Base-by-base conservation (phyloP, 2,113 vertebrate species). In the Hucho hucho region DNA sequence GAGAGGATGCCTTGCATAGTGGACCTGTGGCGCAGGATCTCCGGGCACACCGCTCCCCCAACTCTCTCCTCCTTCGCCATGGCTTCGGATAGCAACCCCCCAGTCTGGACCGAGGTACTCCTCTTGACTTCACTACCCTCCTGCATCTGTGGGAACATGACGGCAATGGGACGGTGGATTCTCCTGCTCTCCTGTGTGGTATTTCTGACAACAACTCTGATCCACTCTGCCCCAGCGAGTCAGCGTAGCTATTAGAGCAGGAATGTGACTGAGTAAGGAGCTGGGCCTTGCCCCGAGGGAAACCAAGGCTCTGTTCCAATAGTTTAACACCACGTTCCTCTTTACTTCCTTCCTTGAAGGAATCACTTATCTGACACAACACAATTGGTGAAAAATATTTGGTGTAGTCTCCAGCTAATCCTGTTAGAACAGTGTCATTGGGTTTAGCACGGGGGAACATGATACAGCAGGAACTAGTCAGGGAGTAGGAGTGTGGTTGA, bases 241-340 rank as follows among this genome's bases (percentile, higher is more conserved):
- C 78, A 49, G 84, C 72, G 26, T 74, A 81, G 81, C 67, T 80
- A 24, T 72, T 74, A 74, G 75, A 18, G 37, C 37, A 90, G 78
- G 88, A 92, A 92, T 90, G 89, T 81, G 80, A 59, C 59, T 6
- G 63, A 68, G 70, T 47, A 69, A 76, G 81, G 71, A 81, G 78
- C 53, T 75, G 70, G 59, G 26, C 49, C 43, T 59, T 24, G 79
- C 79, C 88, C 76, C 22, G 6, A 76, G 86, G 87, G 69, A 75
- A 59, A 70, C 67, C 70, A 74, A 78, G 77, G 84, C 61, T 79
- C 64, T 24, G 43, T 64, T 74, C 28, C 66, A 32, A 49, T 13
- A 67, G 58, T 65, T 59, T 74, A 49, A 5, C 46, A 70, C 4
- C 61, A 14, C 18, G 13, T 61, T 5, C n/a, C 6, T 61, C 58